phyloP scores from a whole-genome alignment of 2,113 vertebrate genomes.

The Ploceus nigricollis region DNA sequence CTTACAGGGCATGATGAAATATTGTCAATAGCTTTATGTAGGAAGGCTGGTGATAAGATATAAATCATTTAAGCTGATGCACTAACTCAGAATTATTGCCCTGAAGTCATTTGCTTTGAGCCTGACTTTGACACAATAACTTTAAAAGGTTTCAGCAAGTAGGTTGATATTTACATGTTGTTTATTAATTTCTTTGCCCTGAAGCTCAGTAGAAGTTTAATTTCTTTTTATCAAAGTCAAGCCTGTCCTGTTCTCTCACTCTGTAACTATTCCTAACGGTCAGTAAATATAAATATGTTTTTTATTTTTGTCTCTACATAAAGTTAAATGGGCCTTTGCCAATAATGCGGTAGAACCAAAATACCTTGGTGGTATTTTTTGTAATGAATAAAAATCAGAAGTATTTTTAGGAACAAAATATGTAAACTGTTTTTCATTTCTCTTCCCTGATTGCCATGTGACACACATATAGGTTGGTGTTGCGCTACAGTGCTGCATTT shows the following conservation, averaged over 20 bases:
- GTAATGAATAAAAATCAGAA: background rate
- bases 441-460: constrained; percentile 67
- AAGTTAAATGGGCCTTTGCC: background rate
- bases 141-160: background rate
- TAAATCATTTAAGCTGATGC: background rate
- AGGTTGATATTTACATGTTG: background rate
- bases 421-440: constrained; percentile 69
- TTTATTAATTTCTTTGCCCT: background rate
- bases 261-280: background rate
- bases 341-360: background rate
- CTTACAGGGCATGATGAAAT: background rate
- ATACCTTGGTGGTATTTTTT: background rate
- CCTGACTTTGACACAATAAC: background rate
- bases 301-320: background rate
- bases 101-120: background rate
- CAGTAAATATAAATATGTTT: background rate
- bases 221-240: background rate
- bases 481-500: constrained; percentile 88
- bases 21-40: background rate
- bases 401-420: constrained; percentile 1
- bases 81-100: background rate
- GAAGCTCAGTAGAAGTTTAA: background rate
- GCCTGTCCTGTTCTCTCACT: background rate
- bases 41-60: background rate
- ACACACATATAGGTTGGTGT: constrained; percentile 84